Base-by-base conservation (phyloP, 2,888 invertebrate genomes). In the Trissolcus japonicus region DNA sequence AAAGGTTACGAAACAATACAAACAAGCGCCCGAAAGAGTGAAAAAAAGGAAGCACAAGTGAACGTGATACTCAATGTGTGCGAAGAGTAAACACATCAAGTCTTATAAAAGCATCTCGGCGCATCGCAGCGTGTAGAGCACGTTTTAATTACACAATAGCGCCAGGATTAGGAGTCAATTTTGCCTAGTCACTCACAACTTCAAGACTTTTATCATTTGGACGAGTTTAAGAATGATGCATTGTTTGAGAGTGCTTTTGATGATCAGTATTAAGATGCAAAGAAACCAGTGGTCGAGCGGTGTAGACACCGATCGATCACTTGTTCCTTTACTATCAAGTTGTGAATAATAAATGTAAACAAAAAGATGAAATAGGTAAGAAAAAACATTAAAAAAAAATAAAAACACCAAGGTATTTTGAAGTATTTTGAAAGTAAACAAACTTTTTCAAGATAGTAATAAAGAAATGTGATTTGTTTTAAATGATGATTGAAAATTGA, bases 131-230 rank as follows among this genome's bases (percentile, higher is more conserved):
- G 46, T 46, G 14, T 46, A 16, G 16, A 46, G 46, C 16, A 16
- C 46, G 7, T 46, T 46, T 46, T 46, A 46, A 46, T 46, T 46
- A 16, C n/a, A 46, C 35, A 35, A 35, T 35, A 35, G n/a, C 16
- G 46, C 46, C n/a, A 46, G 46, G 16, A 16, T 16, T 46, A 16
- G 16, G 16, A 46, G 16, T n/a, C n/a, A 46, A 46, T 16, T 46
- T 46, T 46, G 46, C 6, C 16, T 16, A 46, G 46, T 46, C 46
- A 46, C 16, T 46, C 16, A 14, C 16, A 46, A 16, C 46, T 46
- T 6, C 7, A 7, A 46, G 16, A 46, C 35, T 35, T 25, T 35
- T 35, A 35, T 35, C 46, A 43, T 1, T 43, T 14, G 14, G 6
- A 46, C 46, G n/a, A 16, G 16, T 46, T n/a, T 46, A 16, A 46